Evolutionary conservation across 2,113 vertebrate species (phyloP), one percentile per base, ranked within the genome.

Genomic region (Pseudopodoces humilis): DNA sequence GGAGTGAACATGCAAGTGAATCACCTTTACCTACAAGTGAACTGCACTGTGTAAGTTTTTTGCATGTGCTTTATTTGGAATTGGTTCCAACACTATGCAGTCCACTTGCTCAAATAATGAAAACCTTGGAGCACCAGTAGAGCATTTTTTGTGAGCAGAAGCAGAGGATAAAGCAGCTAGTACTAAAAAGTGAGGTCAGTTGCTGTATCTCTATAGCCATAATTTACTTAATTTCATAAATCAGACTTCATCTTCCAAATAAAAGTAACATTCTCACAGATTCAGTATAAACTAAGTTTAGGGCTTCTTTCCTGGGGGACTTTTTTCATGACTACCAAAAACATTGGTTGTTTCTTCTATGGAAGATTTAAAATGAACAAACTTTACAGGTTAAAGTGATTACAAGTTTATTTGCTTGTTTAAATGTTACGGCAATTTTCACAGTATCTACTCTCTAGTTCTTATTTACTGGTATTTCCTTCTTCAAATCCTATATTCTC

Each of bases 281-380:
- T 76, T 94, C 37, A 44, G 9, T 53, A 79, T 46, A 49, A 64
- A 72, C 28, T 55, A 63, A 64, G 9, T 46, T 69, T 24, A 53
- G 79, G 18, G 16, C 37, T 87, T 76, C 46, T 82, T 76, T 85
- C 37, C 50, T 50, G 10, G 8, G 7, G 13, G 10, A 72, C 43
- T 35, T 75, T 86, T 59, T 78, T 46, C 11, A 15, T 33, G 30
- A 53, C 28, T 72, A 58, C 28, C 6, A 5, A 64, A 76, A 94
- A 62, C 50, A 30, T 8, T 87, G 23, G 18, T 31, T 49, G 10
- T 76, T 81, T 93, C 37, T 88, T 87, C 63, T 72, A n/a, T 23
- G 55, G 31, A 87, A 14, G 37, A 90, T 80, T 78, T 83, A 23
- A 95, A 92, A 89, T 46, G 8, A 94, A 83, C 14, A 77, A 46